These are phyloP conservation scores for Episyrphus balteatus DNA, from an alignment of 1,140 invertebrate genomes.

Conservation along the genomic window DNA sequence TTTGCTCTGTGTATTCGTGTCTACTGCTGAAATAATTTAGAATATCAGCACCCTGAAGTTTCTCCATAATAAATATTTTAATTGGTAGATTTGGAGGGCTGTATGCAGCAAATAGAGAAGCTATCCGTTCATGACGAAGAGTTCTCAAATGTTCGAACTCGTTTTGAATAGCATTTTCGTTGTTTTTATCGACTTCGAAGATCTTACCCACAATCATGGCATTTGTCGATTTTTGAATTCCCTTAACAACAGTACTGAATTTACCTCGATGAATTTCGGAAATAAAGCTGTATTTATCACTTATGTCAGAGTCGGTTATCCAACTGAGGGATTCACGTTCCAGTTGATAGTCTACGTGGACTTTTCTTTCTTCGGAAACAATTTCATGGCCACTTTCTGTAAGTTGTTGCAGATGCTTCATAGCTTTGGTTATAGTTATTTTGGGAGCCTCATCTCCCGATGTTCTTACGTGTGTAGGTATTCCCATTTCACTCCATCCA, in stretches of 20 bases:
- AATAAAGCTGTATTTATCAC: conserved; percentile 68
- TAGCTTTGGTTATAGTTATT: conserved; percentile 62
- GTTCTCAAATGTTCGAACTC: conserved; percentile 75
- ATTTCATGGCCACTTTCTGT: conserved; percentile 68
- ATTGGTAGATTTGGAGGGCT: conserved; percentile 52
- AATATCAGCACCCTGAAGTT: conserved; percentile 83
- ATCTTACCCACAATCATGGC: conserved; percentile 68
- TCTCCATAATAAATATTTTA: conserved; percentile 70
- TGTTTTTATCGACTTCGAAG: conserved; percentile 55
- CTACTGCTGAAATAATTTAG: conserved; percentile 75
- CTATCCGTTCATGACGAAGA: conserved; percentile 76
- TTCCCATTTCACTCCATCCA: conserved; percentile 80
- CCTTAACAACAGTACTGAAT: conserved; percentile 75
- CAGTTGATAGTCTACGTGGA: conserved; percentile 57
- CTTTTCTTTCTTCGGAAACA: conserved; percentile 48
- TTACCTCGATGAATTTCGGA: conserved; percentile 73
- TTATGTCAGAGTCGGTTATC: conserved; percentile 50
- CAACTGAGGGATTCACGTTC: conserved; percentile 65
- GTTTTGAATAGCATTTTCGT: conserved; percentile 51
- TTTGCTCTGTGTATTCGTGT: conserved; percentile 84
- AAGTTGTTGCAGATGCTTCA: conserved; percentile 71
- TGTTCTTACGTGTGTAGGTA: conserved; percentile 60
- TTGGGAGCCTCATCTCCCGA: conserved; percentile 52
- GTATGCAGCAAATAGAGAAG: conserved; percentile 59
- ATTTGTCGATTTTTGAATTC: conserved; percentile 62